phyloP scores from a whole-genome alignment of 2,113 vertebrate species.

The Nesoenas mayeri region DNA sequence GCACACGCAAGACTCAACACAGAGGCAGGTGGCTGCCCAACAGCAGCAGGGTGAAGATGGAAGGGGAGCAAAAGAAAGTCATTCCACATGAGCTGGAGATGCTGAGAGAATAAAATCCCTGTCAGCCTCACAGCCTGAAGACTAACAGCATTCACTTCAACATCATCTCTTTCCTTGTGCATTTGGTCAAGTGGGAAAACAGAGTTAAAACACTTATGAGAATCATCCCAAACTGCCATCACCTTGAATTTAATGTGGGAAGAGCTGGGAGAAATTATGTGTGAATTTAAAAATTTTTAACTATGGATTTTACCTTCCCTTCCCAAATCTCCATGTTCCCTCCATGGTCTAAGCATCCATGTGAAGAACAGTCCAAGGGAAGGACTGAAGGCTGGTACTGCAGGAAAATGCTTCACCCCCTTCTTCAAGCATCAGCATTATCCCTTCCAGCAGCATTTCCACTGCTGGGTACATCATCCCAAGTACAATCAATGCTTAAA shows the following conservation, averaged over 20 bases:
- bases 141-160: too few species aligned
- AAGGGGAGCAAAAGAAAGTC: not conserved
- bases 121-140: too few species aligned
- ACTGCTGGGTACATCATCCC: not conserved
- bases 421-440: not conserved
- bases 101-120: accelerated
- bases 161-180: too few species aligned
- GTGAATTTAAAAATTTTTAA: not conserved
- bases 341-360: not conserved
- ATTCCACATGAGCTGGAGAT: accelerated
- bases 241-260: not conserved
- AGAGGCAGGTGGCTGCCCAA: not conserved
- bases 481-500: not conserved
- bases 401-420: not conserved
- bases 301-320: not conserved
- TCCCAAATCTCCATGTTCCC: not conserved
- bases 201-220: too few species aligned
- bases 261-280: accelerated
- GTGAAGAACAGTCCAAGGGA: not conserved
- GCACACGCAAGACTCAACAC: not conserved
- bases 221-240: too few species aligned
- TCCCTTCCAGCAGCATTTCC: not conserved
- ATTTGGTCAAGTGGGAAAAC: too few species aligned
- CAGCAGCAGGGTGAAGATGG: not conserved
- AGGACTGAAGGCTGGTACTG: not conserved